A percentile compares a stretch with the other conserved stretches of the same genome.
These are phyloP conservation scores for Conus betulinus DNA, from an alignment of 1,140 invertebrate genomes.

Conservation along the genomic window DNA sequence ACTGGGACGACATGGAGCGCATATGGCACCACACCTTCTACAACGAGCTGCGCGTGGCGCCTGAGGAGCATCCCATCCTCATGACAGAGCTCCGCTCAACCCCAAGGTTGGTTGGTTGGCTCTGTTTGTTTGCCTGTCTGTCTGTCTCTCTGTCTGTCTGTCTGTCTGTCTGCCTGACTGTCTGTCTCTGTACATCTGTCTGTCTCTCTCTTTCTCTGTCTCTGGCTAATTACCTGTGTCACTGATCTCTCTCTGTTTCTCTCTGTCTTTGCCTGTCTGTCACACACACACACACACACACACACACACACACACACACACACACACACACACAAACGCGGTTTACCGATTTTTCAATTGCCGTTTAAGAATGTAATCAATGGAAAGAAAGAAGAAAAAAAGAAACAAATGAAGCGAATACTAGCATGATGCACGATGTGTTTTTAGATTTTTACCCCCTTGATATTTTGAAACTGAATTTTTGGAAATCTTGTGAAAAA, in stretches of 20 bases:
- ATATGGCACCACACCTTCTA: conserved; percentile 87
- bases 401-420: too few species aligned
- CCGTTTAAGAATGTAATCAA: too few species aligned
- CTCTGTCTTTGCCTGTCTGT: conserved; percentile 18
- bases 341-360: too few species aligned
- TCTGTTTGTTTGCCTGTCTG: background rate
- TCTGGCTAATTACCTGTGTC: too few species aligned
- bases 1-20: conserved; percentile 90
- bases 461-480: too few species aligned
- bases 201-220: conserved; percentile 25
- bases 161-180: background rate
- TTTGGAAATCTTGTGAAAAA: too few species aligned
- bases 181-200: background rate
- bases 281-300: background rate
- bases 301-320: too few species aligned
- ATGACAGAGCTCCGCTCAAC: conserved; percentile 72
- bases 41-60: conserved; percentile 85
- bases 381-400: too few species aligned
- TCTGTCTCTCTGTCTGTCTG: conserved; percentile 14
- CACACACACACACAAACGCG: too few species aligned
- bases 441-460: too few species aligned
- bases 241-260: background rate
- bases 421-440: too few species aligned
- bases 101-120: conserved; percentile 47
- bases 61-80: conserved; percentile 71